Percentiles rank a stretch among this genome's conserved stretches.
Conservation (phyloP, 2,797 vertebrate genomes). For the Glyptemys insculpta region DNA sequence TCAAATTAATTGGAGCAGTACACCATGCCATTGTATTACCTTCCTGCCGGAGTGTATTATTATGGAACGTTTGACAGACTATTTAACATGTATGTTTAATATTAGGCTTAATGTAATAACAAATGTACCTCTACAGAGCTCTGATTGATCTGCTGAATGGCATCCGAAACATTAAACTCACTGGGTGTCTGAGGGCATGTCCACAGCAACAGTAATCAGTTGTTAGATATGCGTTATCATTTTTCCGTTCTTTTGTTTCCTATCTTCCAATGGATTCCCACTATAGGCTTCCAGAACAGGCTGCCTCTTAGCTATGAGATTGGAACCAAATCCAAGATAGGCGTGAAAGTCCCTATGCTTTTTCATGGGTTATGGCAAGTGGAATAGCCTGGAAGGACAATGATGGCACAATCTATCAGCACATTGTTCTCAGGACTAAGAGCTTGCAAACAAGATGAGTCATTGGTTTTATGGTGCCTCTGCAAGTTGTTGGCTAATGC, state of each 20-base stretch:
- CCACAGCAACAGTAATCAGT: conserved; percentile 27
- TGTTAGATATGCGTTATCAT: not conserved
- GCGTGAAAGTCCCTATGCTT: not conserved
- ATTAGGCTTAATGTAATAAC: not conserved
- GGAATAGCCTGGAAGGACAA: not conserved
- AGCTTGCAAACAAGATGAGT: not conserved
- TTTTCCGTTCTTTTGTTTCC: not conserved
- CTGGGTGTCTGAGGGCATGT: conserved; percentile 10
- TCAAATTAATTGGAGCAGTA: not conserved
- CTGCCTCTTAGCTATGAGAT: not conserved
- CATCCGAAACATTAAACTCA: not conserved
- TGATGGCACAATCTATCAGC: not conserved
- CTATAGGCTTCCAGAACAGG: not conserved
- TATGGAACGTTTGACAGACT: not conserved
- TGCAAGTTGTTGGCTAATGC: not conserved
- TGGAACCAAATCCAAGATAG: not conserved
- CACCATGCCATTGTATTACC: too few relatives aligned
- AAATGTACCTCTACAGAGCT: not conserved
- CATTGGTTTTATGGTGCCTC: not conserved
- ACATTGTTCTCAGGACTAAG: not conserved
- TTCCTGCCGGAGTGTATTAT: not conserved
- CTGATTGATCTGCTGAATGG: not conserved
- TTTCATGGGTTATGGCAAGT: too few relatives aligned
- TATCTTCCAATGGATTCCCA: not conserved
- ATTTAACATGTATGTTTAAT: not conserved